Base-by-base conservation (phyloP, 2,888 invertebrate genomes). In the Chelonus formosanus region DNA sequence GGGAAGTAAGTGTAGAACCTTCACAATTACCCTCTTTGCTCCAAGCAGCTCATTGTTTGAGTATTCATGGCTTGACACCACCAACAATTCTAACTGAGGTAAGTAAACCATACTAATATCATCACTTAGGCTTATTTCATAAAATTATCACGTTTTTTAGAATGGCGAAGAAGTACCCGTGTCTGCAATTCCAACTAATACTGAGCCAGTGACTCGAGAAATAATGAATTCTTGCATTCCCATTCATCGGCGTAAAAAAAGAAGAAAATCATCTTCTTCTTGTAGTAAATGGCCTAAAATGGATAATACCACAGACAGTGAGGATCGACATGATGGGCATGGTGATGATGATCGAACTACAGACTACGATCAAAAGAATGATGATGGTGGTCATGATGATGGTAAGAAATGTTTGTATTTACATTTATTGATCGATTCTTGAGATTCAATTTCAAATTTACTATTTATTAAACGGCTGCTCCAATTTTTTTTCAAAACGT, bases 1-100 rank as follows among this genome's bases (percentile, higher is more conserved):
- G 89, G 56, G 89, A 89, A 84, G 88, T 89, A 35, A 89, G 88
- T 72, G 88, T 89, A 34, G 89, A 89, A 77, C 88, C 88, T 67
- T 87, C 87, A 56, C 89, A 89, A 75, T 79, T 89, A 65, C 89
- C 89, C 34, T 89, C 89, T 50, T 80, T 89, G 40, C 81, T 89
- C 62, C 89, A 89, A 80, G 89, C 89, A 7, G 89, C 89, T 4
- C 88, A 89, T 71, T 89, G 88, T 74, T 83, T 89, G 63, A 88
- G 88, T 73, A 89, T 89, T 70, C 88, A 89, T 78, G 89, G 89
- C 36, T 78, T 89, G 70, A 87, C 88, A 5, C 88, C 89, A 3
- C 82, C 84, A 35, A 82, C 84, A 10, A 80, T 85, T 67, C 63
- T 82, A 45, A 79, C 84, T 5, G 84, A 85, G 73, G 85, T 85